Evolutionary conservation across 2,888 invertebrate species (phyloP), one percentile per base, ranked within the genome.

Genomic region (Drosophila austrosaltans): DNA sequence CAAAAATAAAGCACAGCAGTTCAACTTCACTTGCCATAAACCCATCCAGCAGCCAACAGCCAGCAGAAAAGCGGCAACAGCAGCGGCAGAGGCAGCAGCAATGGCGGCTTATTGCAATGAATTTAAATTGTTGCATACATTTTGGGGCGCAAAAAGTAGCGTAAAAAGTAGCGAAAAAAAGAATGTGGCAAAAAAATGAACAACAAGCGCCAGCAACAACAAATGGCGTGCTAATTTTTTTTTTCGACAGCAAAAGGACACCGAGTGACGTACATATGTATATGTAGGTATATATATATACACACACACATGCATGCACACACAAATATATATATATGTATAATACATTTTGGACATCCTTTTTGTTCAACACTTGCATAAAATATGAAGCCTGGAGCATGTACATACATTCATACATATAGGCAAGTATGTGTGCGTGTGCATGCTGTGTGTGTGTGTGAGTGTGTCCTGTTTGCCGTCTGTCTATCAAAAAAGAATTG

Each of bases 121-220:
- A 89, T 88, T 86, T 87, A 79, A 88, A 89, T 81, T 81, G 82
- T 80, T 82, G 85, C 87, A 87, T 83, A 87, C 76, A 81, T 81
- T 81, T 78, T 66, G 77, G 77, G 75, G 80, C 79, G 65, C 44
- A 64, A 60, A 66, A 59, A 59, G 12, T 48, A 20, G 44, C 20
- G 39, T 56, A 57, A 44, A 20, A 58, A 65, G 56, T 12, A n/a
- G 12, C 20, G 40, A 28, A 32, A 53, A 48, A 57, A 28, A 53
- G 60, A 74, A 63, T 57, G 65, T 72, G 59, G 58, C 70, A 71
- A 44, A 48, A 69, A 62, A 58, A 72, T 36, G 36, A 82, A 76
- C 87, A 83, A 82, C 80, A 78, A 82, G 36, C 36, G 8, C 8
- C 56, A 56, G 76, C 78, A 81, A 74, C 71, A 77, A 81, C 82